Conservation (phyloP, 2,888 invertebrate genomes). For the Tetragonisca angustula region DNA sequence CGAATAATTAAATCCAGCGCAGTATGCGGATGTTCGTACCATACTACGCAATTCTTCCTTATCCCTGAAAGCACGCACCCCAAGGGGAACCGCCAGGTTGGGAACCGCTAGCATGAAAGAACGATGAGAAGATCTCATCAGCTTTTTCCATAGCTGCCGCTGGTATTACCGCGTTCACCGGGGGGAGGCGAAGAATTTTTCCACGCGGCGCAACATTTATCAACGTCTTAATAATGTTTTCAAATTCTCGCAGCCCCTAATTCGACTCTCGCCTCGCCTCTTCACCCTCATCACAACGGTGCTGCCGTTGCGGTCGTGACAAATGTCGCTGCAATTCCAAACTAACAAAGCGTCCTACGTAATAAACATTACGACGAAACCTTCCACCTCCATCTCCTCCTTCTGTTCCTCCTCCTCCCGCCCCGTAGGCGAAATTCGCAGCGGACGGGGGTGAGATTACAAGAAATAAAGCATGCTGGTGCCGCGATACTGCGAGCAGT, state of each 20-base stretch:
- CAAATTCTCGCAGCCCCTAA: conserved; percentile 32
- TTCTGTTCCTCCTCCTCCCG: no score
- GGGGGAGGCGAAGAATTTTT: conserved; percentile 8
- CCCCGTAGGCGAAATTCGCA: conserved; percentile 24
- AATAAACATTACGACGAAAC: conserved; percentile 47
- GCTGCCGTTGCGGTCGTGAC: background rate
- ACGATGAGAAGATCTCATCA: background rate
- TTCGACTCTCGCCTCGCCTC: background rate
- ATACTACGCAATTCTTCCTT: no score
- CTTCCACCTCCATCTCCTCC: background rate
- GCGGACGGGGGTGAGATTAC: conserved; percentile 21
- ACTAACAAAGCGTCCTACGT: conserved; percentile 37
- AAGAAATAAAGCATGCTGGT: conserved; percentile 58
- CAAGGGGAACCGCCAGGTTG: no score
- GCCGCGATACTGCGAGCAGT: conserved; percentile 41
- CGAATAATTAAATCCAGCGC: no score
- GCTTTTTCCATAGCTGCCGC: background rate
- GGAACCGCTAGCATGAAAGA: no score
- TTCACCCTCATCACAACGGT: background rate
- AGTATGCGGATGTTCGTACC: no score
- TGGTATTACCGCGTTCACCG: background rate
- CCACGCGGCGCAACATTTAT: conserved; percentile 14
- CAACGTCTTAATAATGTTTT: conserved; percentile 43
- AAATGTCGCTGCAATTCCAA: conserved; percentile 22
- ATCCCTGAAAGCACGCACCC: no score